Evolutionary conservation across 2,797 vertebrate genomes (phyloP).

Genomic region (Novumbra hubbsi): DNA sequence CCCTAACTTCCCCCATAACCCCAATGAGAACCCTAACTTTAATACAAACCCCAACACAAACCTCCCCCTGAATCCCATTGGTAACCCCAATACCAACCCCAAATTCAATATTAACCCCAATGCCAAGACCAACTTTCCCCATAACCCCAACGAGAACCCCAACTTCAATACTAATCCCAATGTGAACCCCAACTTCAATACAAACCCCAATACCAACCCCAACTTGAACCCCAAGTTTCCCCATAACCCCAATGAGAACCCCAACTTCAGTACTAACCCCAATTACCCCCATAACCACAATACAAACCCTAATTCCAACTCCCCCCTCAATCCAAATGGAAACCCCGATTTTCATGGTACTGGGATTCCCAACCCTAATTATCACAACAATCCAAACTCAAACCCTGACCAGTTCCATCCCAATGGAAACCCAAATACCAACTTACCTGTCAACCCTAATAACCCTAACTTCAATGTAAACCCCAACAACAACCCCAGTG

Average conservation of each 20-base stretch:
- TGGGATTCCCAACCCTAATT: neutral
- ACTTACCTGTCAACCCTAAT: neutral
- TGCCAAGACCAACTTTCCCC: neutral
- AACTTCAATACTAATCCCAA: neutral
- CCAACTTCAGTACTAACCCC: neutral
- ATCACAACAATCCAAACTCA: no score
- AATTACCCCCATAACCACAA: neutral
- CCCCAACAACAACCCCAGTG: constrained; percentile 46
- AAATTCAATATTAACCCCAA: neutral
- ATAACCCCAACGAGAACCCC: neutral
- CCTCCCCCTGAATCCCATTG: no score
- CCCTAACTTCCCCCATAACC: neutral
- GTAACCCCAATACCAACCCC: neutral
- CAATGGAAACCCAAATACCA: no score
- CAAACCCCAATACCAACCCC: neutral
- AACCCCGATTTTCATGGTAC: neutral
- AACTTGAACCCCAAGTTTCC: constrained; percentile 66
- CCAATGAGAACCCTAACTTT: neutral
- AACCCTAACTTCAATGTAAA: neutral
- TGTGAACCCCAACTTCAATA: neutral
- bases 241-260: neutral
- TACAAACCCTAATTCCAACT: neutral
- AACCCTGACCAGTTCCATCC: neutral
- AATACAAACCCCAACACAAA: neutral
- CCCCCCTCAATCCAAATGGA: neutral